phyloP scores from a whole-genome alignment of 2,797 vertebrate genomes.

The Cynopterus sphinx region DNA sequence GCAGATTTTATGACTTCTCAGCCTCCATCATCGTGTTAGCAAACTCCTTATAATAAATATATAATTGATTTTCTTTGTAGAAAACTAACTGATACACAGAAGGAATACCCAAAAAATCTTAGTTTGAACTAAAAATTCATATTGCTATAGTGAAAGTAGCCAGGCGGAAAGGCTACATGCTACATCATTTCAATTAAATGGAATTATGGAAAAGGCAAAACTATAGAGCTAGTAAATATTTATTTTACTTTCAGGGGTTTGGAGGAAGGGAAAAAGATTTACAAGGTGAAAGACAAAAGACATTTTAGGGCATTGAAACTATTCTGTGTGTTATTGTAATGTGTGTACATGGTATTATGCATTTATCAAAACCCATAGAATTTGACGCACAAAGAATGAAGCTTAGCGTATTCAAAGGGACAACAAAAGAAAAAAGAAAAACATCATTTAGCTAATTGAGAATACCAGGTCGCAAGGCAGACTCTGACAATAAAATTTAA shows the following conservation, averaged over 20 bases:
- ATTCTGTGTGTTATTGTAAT: not conserved
- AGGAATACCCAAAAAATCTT: not conserved
- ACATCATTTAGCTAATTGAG: not conserved
- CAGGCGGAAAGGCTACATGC: not conserved
- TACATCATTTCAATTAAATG: not conserved
- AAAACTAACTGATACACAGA: not conserved
- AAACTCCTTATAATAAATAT: not conserved
- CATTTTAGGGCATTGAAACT: not conserved
- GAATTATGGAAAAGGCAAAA: not conserved
- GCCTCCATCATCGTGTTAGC: not conserved
- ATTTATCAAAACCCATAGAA: not conserved
- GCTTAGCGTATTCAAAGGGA: not conserved
- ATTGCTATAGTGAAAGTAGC: not conserved
- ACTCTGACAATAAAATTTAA: not conserved
- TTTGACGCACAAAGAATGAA: not conserved
- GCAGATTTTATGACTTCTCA: not conserved
- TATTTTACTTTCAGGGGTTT: not conserved
- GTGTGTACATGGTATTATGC: not conserved
- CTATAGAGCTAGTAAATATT: not conserved
- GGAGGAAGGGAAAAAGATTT: not conserved
- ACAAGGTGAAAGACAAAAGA: not conserved
- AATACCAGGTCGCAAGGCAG: not conserved
- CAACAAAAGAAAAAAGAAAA: not conserved
- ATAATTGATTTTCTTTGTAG: not conserved
- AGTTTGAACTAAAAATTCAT: not conserved